These are phyloP conservation scores for Silurus asotus DNA, from an alignment of 2,113 vertebrate species.

Conservation along the genomic window DNA sequence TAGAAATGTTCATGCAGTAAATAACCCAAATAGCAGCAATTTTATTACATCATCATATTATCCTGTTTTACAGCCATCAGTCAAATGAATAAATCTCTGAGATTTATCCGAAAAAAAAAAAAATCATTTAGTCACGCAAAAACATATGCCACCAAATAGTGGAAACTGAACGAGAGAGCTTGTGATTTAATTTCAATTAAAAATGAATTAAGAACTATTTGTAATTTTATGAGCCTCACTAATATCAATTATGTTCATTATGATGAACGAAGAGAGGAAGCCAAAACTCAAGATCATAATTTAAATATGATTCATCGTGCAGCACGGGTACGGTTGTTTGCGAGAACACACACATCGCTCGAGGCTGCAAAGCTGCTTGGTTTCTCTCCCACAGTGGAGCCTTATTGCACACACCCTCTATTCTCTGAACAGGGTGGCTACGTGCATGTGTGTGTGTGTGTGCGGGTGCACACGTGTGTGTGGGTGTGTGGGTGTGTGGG, in stretches of 20 bases:
- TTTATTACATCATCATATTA: not conserved
- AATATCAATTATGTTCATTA: not conserved
- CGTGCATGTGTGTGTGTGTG: not conserved
- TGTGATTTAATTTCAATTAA: not conserved
- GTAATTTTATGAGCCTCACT: not conserved
- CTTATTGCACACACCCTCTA: not conserved
- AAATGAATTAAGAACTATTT: not conserved
- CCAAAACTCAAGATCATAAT: not conserved
- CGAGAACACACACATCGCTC: not conserved
- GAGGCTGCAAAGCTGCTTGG: slow-evolving; percentile 5
- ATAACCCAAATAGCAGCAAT: not conserved
- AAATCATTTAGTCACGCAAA: not conserved
- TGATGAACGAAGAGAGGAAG: not conserved
- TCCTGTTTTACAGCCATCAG: not conserved
- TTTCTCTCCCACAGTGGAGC: not conserved
- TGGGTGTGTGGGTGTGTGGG: not conserved
- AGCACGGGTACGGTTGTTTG: not conserved
- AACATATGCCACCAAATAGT: not conserved
- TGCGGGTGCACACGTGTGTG: not conserved
- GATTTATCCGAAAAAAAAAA: not conserved
- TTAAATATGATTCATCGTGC: not conserved
- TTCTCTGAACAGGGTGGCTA: not conserved
- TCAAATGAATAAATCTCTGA: not conserved
- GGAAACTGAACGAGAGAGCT: not conserved
- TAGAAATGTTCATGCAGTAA: not conserved